These are phyloP conservation scores for Heterohyrax brucei DNA, from an alignment of 2,797 vertebrate genomes.

Conservation along the genomic window DNA sequence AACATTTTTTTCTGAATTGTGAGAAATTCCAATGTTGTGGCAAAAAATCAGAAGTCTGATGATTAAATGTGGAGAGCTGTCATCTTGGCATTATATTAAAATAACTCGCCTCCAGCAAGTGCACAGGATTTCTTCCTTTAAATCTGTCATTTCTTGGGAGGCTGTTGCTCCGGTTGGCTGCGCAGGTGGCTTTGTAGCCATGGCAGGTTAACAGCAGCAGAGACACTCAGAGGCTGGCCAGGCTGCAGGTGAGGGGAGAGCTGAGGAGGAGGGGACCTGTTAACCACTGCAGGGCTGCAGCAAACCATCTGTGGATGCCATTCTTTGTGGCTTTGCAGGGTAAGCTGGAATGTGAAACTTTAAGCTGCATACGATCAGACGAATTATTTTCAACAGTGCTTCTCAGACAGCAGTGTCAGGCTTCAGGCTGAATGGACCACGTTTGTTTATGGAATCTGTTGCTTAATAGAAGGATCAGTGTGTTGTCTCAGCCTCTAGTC, in stretches of 20 bases:
- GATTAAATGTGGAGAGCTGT: constrained; percentile 89
- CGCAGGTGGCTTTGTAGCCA: constrained; percentile 86
- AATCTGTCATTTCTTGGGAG: constrained; percentile 89
- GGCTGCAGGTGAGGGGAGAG: not conserved
- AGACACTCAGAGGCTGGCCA: constrained; percentile 77
- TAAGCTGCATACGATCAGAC: constrained; percentile 73
- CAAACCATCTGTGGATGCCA: constrained; percentile 63
- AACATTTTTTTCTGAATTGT: constrained; percentile 69
- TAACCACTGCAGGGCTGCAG: constrained; percentile 83
- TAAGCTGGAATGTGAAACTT: constrained; percentile 75
- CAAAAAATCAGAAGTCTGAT: constrained; percentile 87
- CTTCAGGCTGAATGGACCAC: constrained; percentile 81
- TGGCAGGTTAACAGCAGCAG: constrained; percentile 84
- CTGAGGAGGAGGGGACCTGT: constrained; percentile 62
- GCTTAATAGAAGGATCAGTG: constrained; percentile 85
- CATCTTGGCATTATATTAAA: constrained; percentile 90
- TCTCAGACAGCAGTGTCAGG: constrained; percentile 81
- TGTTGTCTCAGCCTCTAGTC: constrained; percentile 84
- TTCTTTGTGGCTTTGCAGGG: constrained; percentile 78
- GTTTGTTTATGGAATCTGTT: constrained; percentile 89
- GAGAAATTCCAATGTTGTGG: constrained; percentile 85
- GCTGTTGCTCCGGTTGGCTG: constrained; percentile 86
- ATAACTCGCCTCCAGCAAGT: constrained; percentile 89
- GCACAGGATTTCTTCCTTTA: constrained; percentile 87
- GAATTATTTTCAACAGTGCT: constrained; percentile 76